These are phyloP conservation scores for Plodia interpunctella DNA, from an alignment of 1,140 invertebrate species.

Conservation along the genomic window DNA sequence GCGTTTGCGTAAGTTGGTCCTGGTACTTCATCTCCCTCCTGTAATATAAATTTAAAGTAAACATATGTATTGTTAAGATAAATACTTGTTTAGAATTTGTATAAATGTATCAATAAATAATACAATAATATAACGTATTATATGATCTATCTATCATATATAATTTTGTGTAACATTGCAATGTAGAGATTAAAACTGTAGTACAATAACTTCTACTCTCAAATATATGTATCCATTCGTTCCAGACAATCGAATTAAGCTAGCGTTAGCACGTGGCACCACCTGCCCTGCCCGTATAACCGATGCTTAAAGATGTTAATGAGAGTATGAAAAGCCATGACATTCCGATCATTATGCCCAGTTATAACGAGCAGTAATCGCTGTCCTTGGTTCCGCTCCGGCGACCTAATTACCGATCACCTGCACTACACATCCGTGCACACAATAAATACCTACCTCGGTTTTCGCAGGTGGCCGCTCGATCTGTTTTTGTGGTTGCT, in stretches of 20 bases:
- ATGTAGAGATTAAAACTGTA: no score
- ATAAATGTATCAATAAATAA: neutral
- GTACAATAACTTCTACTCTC: no score
- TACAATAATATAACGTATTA: no score
- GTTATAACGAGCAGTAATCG: constrained; percentile 47
- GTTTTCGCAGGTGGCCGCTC: constrained; percentile 53
- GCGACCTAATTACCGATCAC: constrained; percentile 51
- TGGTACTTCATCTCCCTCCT: constrained; percentile 60
- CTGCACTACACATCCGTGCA: constrained; percentile 42
- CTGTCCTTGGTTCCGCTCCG: constrained; percentile 62
- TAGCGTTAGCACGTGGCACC: no score
- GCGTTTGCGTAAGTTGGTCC: constrained; percentile 91
- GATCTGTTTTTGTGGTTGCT: constrained; percentile 48
- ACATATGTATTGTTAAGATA: no score
- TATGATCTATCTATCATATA: no score
- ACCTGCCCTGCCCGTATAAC: neutral
- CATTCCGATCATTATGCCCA: constrained; percentile 37
- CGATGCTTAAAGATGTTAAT: constrained; percentile 7
- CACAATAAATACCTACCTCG: constrained; percentile 58
- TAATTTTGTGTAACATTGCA: no score
- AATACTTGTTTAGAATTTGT: no score
- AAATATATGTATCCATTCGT: no score
- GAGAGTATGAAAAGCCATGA: constrained; percentile 20
- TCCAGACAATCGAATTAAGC: no score
- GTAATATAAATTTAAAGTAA: constrained; percentile 16